Base-by-base conservation (phyloP, 2,797 vertebrate species). In the Microtus californicus region DNA sequence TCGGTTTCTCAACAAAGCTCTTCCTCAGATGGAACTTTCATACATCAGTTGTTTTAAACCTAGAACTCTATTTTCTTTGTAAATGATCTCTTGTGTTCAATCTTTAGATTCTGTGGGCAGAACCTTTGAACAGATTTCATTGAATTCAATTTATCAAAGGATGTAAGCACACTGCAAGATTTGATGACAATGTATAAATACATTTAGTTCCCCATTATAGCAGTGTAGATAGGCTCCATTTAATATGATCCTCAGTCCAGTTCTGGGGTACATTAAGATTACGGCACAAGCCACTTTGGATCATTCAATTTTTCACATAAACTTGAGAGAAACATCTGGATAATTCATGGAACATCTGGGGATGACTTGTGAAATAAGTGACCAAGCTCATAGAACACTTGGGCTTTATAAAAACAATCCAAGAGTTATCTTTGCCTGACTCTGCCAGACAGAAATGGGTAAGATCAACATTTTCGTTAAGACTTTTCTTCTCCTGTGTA, bases 391-490 rank as follows among this genome's bases (percentile, higher is more conserved):
- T 78, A 34, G 45, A 93, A 78, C 5, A 81, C 11, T 59, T 86
- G 48, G 59, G 6, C 48, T 61, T 83, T 63, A 87, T 93, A 73
- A 82, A 93, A 74, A 78, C 43, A 94, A 67, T 65, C 59, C 17
- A 87, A 95, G 15, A 86, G 5, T 12, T 59, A 73, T 76, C 31
- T 91, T 87, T 86, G 15, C 21, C 54, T 93, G 40, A 91, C 12
- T 83, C 29, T 87, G 40, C 56, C 83, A 95, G 59, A 91, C 10
- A 71, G 40, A 94, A 90, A 80, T 69, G 34, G 56, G 9, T 79
- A 95, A 96, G 89, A 43, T 79, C 40, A 91, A 12, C 37, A 91
- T 93, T 95, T 93, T 27, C 69, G 48, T 90, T 90, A 91, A 90
- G 34, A 65, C 7, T 14, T 96, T 95, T 92, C 83, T 51, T 71